Base-by-base conservation (phyloP, 2,888 invertebrate genomes). In the Eugnorisma glareosa region DNA sequence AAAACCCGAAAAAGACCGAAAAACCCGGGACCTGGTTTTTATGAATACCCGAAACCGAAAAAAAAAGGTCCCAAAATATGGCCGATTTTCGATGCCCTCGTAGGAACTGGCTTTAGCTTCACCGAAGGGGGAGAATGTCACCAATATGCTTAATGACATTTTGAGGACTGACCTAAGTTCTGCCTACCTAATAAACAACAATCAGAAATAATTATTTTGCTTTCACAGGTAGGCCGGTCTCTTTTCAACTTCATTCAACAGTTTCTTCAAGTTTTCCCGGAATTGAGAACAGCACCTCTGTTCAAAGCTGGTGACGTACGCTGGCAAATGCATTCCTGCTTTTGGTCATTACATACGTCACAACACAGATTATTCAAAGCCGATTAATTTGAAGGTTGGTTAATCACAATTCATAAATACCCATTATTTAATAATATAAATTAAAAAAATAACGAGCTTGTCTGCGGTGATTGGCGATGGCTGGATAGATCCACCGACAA, bases 301-400 rank as follows among this genome's bases (percentile, higher is more conserved):
- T 97, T 96, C 88, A 92, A 97, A 1, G 94, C 97, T 11, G 97
- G 97, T 43, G 97, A 97, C 96, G 0, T 97, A 97, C 85, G 97
- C 96, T n/a, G 97, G 97, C 73, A 93, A 94, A 88, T 92, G 92
- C 76, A 93, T 94, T 35, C 92, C 97, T 3, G 96, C 97, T 0
- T 91, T 97, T 71, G 96, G 96, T 10, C 82, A 86, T 66, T 83
- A 87, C 54, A 40, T 73, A 18, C 74, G n/a, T 51, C 74, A 74
- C 31, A 51, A n/a, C 31, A 74, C 40, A 31, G 18, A 74, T 51
- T 5, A 28, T 31, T 13, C 4, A 40, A 51, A 7, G 7, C 73
- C 37, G n/a, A 73, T 73, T 40, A 73, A 73, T 51, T 73, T 74
- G 35, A 74, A 13, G 74, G 73, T 73, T 11, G 31, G 73, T 73